Evolutionary conservation across 2,797 vertebrate genomes (phyloP), one percentile per base, ranked within the genome.

Genomic region (Poeciliopsis presidionis): DNA sequence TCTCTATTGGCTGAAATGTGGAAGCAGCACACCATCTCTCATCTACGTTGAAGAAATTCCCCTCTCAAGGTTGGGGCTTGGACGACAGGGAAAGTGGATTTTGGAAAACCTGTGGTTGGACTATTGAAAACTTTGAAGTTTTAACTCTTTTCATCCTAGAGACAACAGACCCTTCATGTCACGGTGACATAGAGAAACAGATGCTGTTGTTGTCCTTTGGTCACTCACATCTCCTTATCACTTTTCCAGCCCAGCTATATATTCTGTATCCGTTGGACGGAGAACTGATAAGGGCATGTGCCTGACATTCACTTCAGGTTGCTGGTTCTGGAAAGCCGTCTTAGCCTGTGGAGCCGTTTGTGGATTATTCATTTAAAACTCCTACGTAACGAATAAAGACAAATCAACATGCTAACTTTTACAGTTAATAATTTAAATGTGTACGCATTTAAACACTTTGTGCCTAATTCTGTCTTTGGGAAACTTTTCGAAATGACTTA

Each of bases 271-370:
- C 95, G 98, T 96, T 99, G 98, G 98, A 99, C 97, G 98, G 98
- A 99, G 98, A 99, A 98, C 97, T 99, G 98, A 98, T 98, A 98
- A 98, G 98, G 97, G 96, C 97, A 87, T 93, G 97, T 94, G 97
- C 80, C 85, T 94, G 97, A 93, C 95, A 93, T 81, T 75, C 93
- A 81, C 93, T 88, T 71, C 94, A 92, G 47, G 69, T 80, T 85
- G 61, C 80, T 85, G 61, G 73, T 81, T 86, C 81, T 73, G 81
- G 71, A 88, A 81, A 84, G 57, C 69, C 79, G 53, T 81, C 87
- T 72, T 78, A 46, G 82, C 76, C 72, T 41, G 43, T 47, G 43
- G 45, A 79, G 61, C 61, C 69, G 79, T 39, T 79, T 45, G 36
- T 2, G 72, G 77, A 28, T 72, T 39, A 39, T 33, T 77, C 5